Evolutionary conservation across 2,888 invertebrate genomes (phyloP), one percentile per base, ranked within the genome.

Genomic region (Hypercompe scribonia): DNA sequence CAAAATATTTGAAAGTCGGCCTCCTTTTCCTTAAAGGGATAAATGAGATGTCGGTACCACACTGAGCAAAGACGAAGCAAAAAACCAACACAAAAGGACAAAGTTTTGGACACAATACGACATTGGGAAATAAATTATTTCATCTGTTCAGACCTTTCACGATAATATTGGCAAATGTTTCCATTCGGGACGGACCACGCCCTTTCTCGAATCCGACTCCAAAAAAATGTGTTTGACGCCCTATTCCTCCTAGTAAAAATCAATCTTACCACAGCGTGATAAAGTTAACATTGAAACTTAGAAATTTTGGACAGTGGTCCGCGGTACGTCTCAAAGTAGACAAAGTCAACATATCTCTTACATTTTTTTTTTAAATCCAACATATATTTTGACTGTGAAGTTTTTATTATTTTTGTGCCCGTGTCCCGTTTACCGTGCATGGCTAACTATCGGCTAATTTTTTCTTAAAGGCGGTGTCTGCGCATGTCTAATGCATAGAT

Each of bases 81-180:
- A 95, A 54, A 95, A 92, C 92, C 92, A 88, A 82, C 86, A 95
- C 94, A 95, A 95, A 93, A 88, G 92, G 87, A 84, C 91, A 88
- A 88, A 95, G 94, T 93, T 95, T 93, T 92, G 94, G 92, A 93
- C 91, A 95, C 95, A 95, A 95, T 92, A 93, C 92, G 94, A 94
- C 95, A 93, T 91, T 86, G 94, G 91, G 94, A 94, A 92, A 95
- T 95, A 95, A 95, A 95, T 95, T 95, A 95, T 95, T 94, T 94
- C 94, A 95, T 94, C 94, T 94, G 94, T 91, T 94, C 93, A 92
- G 91, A 92, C 94, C 95, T 94, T 95, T 95, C 94, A 94, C 90
- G 92, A 94, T 95, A 95, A 95, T 95, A 95, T 95, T 95, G 92
- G 95, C 95, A 95, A 95, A 95, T 95, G 95, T 95, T 95, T 95